Evolutionary conservation across 2,888 invertebrate species (phyloP), one percentile per base, ranked within the genome.

Genomic region (Melieria omissa): DNA sequence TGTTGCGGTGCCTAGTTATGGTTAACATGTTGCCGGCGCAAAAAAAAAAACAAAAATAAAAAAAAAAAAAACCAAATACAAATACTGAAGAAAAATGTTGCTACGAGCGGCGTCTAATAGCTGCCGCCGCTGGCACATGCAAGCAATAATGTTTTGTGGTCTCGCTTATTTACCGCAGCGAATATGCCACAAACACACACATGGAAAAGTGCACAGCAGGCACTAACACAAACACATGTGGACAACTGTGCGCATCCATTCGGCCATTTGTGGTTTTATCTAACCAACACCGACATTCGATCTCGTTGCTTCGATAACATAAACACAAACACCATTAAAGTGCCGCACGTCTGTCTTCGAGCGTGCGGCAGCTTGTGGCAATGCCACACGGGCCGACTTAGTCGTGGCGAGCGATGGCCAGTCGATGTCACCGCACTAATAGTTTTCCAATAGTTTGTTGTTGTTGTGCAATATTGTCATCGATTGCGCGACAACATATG

Each of bases 391-490:
- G 16, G 16, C 16, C 2, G 29, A 29, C 3, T 29, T 29, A 3
- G 29, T 29, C 29, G 3, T 29, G 29, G 29, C 29, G 29, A 29
- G 29, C 29, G n/a, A n/a, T n/a, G 29, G 29, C 29, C 29, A 29
- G 29, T 29, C 29, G 47, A 60, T 49, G 52, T 14, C 60, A 46
- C 49, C 29, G 16, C 52, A 47, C 52, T 70, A 70, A 70, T 70
- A 64, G 64, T 5, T 70, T 70, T 70, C 14, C 70, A 65, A 70
- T 70, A 57, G 70, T n/a, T 63, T 70, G 44, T 41, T 46, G 44
- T 41, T 46, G 16, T 47, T 46, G 6, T 52, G 45, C 29, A 29
- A 29, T 29, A 29, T 29, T 29, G 29, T 2, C 29, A 29, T 29
- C 29, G 29, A 29, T 29, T 29, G 29, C 2, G 29, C 29, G 29